Base-by-base conservation (phyloP, 1,140 invertebrate species). In the Heliconius hermathena region DNA sequence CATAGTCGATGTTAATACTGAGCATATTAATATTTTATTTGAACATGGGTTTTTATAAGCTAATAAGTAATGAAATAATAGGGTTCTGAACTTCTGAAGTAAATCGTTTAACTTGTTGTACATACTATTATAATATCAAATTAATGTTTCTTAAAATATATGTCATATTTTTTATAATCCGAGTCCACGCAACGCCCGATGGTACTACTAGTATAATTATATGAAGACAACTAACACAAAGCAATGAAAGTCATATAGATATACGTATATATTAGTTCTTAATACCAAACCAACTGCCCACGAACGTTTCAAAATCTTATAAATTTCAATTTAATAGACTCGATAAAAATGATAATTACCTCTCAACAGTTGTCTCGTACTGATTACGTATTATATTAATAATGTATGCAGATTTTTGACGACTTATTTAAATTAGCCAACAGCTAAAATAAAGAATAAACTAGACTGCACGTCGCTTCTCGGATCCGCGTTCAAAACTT, bases 401-500 rank as follows among this genome's bases (percentile, higher is more conserved):
- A 66, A 66, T 26, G 60, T 66, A 66, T 66, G 60, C 60, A 29
- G 60, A 66, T 66, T 66, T 66, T 46, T 66, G 29, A 66, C 26
- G 22, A 29, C 26, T 66, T 66, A 29, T 66, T 60, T 26, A 46
- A 60, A 60, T 60, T 60, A 60, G 54, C 60, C 11, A 66, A 66
- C 13, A 11, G 26, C 60, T 66, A 66, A 66, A 66, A 66, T 66
- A 74, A 77, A 79, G 72, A 75, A 83, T 83, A 79, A 81, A 79
- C 77, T 79, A 83, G 82, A 83, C 82, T 79, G 82, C 82, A 83
- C 81, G 81, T 83, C 82, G 80, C 80, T 81, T 75, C 76, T 78
- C 26, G 79, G 77, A 83, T 83, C 82, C 82, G 82, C 80, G 38
- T 83, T 81, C 57, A 75, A 82, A 78, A 76, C 60, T 57, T 73